These are phyloP conservation scores for Myotis brandtii DNA, from an alignment of 2,113 vertebrate genomes.

Conservation along the genomic window DNA sequence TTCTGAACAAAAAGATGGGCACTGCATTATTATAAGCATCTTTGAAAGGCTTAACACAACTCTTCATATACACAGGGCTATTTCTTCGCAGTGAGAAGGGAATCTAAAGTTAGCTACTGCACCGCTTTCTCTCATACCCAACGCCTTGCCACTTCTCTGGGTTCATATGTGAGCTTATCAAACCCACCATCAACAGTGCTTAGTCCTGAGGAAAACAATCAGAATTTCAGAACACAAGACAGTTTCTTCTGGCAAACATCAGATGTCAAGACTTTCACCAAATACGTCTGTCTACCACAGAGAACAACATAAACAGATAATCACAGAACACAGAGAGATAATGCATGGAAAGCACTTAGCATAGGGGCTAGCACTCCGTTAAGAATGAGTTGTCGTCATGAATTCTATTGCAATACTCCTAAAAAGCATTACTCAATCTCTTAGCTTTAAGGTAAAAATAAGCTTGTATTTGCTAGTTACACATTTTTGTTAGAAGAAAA, in stretches of 20 bases:
- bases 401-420: constrained; percentile 12
- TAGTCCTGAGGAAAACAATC: background rate
- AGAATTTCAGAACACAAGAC: background rate
- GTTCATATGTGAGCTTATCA: background rate
- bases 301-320: background rate
- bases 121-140: background rate
- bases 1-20: background rate
- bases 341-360: background rate
- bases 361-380: background rate
- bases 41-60: background rate
- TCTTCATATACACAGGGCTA: background rate
- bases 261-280: background rate
- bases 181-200: background rate
- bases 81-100: background rate
- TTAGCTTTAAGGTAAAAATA: constrained; percentile 1
- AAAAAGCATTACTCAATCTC: background rate
- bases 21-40: background rate
- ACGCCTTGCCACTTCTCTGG: background rate
- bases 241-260: constrained; percentile 13
- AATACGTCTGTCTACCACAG: background rate
- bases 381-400: background rate
- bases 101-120: background rate
- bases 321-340: background rate
- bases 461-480: background rate
- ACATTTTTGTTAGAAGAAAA: background rate